Evolutionary conservation across 1,140 invertebrate species (phyloP).

Genomic region (Pogonomyrmex barbatus): DNA sequence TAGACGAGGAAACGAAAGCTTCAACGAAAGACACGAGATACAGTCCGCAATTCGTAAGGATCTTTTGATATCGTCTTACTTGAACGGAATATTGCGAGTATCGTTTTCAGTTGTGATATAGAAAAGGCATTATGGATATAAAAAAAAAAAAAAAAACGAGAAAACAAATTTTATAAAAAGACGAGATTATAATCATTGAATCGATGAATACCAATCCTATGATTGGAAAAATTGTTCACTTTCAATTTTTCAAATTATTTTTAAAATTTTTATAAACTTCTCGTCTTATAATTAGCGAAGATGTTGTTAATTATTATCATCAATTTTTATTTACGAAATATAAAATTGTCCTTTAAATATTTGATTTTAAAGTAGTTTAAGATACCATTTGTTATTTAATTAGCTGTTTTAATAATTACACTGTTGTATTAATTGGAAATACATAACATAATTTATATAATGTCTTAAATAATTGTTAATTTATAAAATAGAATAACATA

Average conservation of each 20-base stretch:
- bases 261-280: neutral
- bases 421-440: neutral
- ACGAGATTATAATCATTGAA: neutral
- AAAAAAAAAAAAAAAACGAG: no score
- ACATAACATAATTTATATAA: neutral
- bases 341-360: neutral
- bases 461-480: neutral
- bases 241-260: neutral
- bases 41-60: neutral
- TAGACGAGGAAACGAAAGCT: neutral
- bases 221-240: neutral
- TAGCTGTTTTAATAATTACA: neutral
- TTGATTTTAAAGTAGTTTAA: neutral
- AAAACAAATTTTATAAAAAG: neutral
- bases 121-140: neutral
- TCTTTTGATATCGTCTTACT: neutral
- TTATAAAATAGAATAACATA: neutral
- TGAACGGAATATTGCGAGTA: neutral
- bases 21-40: neutral
- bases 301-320: neutral
- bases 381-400: neutral
- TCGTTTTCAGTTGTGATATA: neutral
- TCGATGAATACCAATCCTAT: neutral
- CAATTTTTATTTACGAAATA: neutral
- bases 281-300: neutral